Conservation (phyloP, 2,888 invertebrate genomes). For the Blomia tropicalis region DNA sequence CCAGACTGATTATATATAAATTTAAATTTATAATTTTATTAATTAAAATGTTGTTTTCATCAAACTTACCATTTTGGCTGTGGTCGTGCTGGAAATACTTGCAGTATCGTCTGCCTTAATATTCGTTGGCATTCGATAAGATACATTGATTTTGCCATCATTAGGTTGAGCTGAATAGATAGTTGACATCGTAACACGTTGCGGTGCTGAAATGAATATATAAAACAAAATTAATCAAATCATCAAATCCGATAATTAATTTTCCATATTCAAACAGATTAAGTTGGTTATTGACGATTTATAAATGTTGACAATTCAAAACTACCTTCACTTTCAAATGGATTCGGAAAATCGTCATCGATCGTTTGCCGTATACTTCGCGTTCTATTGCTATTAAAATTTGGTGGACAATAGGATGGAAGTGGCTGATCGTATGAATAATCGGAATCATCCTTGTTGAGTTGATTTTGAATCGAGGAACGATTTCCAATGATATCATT, state of each 20-base stretch:
- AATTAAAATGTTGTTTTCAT: too few relatives aligned
- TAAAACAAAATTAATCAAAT: not conserved
- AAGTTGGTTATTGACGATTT: too few relatives aligned
- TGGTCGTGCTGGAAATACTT: not conserved
- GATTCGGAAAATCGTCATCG: not conserved
- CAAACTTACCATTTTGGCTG: not conserved
- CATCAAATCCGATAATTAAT: too few relatives aligned
- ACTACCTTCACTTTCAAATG: too few relatives aligned
- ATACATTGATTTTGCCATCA: conserved; percentile 6
- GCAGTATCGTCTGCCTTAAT: not conserved
- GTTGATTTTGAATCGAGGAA: not conserved
- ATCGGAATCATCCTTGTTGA: not conserved
- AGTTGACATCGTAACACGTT: not conserved
- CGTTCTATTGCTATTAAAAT: not conserved
- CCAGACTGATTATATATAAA: not conserved
- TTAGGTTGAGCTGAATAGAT: not conserved
- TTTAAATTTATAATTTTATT: too few relatives aligned
- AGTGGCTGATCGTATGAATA: not conserved
- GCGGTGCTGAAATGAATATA: not conserved
- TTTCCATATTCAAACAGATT: too few relatives aligned
- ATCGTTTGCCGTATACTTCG: not conserved
- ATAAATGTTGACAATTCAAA: too few relatives aligned
- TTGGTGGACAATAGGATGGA: not conserved
- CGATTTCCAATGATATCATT: not conserved
- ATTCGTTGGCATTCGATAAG: conserved; percentile 2